Base-by-base conservation (phyloP, 2,797 vertebrate genomes). In the Sebastes cheni region DNA sequence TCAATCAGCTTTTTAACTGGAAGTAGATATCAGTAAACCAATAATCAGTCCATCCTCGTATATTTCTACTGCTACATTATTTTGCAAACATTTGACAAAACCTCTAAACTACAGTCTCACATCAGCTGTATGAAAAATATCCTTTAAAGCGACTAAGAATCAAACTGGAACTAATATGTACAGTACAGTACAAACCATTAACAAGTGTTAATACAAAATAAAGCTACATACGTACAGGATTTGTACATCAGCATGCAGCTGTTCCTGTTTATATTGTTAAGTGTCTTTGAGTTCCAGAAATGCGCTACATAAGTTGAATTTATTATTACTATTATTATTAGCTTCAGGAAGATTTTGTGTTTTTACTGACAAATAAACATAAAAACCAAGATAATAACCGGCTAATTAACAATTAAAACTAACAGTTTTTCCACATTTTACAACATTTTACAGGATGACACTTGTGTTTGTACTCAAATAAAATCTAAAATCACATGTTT, bases 161-260 rank as follows among this genome's bases (percentile, higher is more conserved):
- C 4, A 14, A 56, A 54, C 18, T 20, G 34, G n/a, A 67, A 72
- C 62, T 65, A 56, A 30, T 84, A 73, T 78, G 66, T 82, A 72
- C 27, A 85, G 7, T 18, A 20, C 42, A 18, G 66, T 69, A 73
- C 75, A 87, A 88, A 83, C 76, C 6, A 34, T 46, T 30, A 82
- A 29, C 62, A 77, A 22, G 42, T 66, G 22, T 75, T 50, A 7
- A 83, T 81, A 68, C 36, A 80, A 82, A 76, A 74, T 46, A 60
- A 78, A 74, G 77, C 64, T 70, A 76, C 32, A 34, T 27, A 67
- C 46, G n/a, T 32, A 29, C n/a, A 72, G 8, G 55, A 20, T 61
- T 14, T 52, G 50, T 10, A 58, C 16, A 3, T 64, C 34, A 27
- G 67, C 90, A 92, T 92, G 91, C 89, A 84, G 42, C 39, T 42